phyloP scores from a whole-genome alignment of 2,797 vertebrate species.

The Mormyrus hasselquistii region DNA sequence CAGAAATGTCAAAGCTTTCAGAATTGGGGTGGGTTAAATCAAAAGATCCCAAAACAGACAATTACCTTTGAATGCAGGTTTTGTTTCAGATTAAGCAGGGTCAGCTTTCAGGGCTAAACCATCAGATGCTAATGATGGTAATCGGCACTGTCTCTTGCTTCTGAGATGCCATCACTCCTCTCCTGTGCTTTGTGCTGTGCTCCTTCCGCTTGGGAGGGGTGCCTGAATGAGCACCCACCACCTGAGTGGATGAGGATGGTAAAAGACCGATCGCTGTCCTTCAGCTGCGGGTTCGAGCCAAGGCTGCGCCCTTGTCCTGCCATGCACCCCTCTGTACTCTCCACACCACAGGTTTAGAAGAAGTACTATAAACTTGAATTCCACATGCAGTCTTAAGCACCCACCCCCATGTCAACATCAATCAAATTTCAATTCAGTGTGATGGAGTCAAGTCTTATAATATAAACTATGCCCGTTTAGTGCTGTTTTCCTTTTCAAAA shows the following conservation, averaged over 20 bases:
- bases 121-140: neutral
- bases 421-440: neutral
- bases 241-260: neutral
- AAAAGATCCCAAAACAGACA: neutral
- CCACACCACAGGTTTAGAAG: neutral
- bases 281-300: neutral
- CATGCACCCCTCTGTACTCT: neutral
- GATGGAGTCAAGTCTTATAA: neutral
- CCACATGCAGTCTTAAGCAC: neutral
- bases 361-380: neutral
- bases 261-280: neutral
- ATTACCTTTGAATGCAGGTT: neutral
- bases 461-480: neutral
- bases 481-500: neutral
- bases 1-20: conserved; percentile 3
- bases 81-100: neutral
- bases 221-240: neutral
- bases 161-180: neutral
- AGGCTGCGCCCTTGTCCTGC: neutral
- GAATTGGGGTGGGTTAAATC: neutral
- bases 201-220: neutral
- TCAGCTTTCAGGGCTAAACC: neutral
- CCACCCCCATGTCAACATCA: neutral
- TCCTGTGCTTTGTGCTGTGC: neutral
- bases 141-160: neutral